These are phyloP conservation scores for Mantis religiosa DNA, from an alignment of 2,888 invertebrate species.

Conservation along the genomic window DNA sequence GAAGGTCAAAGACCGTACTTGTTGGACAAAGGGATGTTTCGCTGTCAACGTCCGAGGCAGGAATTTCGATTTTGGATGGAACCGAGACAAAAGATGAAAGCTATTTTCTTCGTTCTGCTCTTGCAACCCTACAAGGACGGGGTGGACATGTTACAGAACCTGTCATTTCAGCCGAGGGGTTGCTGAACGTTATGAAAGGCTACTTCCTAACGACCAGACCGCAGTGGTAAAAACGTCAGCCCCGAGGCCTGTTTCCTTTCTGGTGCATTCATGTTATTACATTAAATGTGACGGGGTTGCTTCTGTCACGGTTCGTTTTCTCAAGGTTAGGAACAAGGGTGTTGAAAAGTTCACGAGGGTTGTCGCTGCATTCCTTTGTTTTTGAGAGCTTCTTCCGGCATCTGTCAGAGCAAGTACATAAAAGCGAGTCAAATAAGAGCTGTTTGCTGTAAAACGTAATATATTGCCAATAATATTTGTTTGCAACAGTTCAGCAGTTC, in stretches of 20 bases:
- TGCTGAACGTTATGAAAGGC: background rate
- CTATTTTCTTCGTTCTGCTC: background rate
- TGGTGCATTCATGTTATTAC: background rate
- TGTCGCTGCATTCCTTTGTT: background rate
- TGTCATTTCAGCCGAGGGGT: background rate
- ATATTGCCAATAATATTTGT: too few species aligned
- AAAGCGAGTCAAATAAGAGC: too few species aligned
- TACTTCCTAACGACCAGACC: background rate
- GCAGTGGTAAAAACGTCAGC: background rate
- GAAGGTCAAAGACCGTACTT: background rate
- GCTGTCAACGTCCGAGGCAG: background rate
- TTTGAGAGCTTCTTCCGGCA: background rate
- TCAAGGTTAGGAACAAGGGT: background rate
- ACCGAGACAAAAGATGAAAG: background rate
- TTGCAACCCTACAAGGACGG: background rate
- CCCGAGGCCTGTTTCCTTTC: background rate
- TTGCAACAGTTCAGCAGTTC: too few species aligned
- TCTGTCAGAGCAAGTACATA: background rate
- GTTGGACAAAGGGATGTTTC: background rate
- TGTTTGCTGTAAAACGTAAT: too few species aligned
- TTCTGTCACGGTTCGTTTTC: background rate
- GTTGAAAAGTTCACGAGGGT: background rate
- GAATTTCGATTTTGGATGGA: background rate
- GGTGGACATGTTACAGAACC: constrained; percentile 2
- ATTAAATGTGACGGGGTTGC: background rate